These are phyloP conservation scores for Oscheius sp. DNA, from an alignment of 2,888 invertebrate genomes.

Conservation along the genomic window DNA sequence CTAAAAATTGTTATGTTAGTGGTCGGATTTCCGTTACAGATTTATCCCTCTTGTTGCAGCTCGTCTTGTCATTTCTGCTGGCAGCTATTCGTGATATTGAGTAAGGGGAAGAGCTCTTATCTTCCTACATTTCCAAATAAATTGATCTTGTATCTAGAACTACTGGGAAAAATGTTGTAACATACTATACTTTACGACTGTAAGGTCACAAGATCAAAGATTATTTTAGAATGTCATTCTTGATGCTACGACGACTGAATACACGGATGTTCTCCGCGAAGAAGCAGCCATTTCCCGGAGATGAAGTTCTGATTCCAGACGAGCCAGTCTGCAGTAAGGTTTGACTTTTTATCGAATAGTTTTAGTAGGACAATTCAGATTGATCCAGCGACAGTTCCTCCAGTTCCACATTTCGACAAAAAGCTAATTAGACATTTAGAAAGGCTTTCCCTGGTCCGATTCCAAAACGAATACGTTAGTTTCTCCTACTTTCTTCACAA, in stretches of 20 bases:
- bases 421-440: conserved; percentile 53
- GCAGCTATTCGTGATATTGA: conserved; percentile 27
- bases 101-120: conserved; percentile 33
- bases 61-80: conserved; percentile 7
- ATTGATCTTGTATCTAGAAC: background rate
- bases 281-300: conserved; percentile 38
- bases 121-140: conserved; percentile 38
- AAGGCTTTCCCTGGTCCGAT: conserved; percentile 52
- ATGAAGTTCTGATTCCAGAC: conserved; percentile 31
- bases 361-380: conserved; percentile 33
- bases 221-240: too few species aligned
- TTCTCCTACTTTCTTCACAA: background rate
- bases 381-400: conserved; percentile 25
- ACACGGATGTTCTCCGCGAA: background rate
- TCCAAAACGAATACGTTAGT: conserved; percentile 42
- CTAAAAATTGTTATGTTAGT: conserved; percentile 1
- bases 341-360: too few species aligned
- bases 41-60: conserved; percentile 27
- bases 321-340: conserved; percentile 21
- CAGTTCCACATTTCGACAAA: conserved; percentile 46
- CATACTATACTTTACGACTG: too few species aligned
- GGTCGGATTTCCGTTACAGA: conserved; percentile 18
- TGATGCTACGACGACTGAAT: too few species aligned
- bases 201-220: too few species aligned
- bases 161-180: too few species aligned